Base-by-base conservation (phyloP, 2,888 invertebrate genomes). In the Dastarcus helophoroides region DNA sequence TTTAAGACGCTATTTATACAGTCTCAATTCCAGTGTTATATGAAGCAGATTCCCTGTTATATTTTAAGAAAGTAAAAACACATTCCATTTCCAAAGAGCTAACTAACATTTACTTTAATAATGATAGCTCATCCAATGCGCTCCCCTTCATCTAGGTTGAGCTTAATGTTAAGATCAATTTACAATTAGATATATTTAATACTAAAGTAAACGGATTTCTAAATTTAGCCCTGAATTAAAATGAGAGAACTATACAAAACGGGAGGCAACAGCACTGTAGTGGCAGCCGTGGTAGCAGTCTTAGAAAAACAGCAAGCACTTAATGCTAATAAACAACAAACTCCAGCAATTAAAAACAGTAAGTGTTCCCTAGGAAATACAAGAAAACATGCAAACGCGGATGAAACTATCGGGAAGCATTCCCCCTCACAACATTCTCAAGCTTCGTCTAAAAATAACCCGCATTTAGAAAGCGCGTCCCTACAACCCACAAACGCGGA, bases 231-330 rank as follows among this genome's bases (percentile, higher is more conserved):
- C n/a, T n/a, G 19, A 6, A n/a, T 17, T n/a, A 17, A 6, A 7
- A 33, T 33, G 33, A 24, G 33, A 9, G 33, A 33, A 9, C 21
- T 33, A 14, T 29, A 33, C 24, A 29, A 30, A 25, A 29, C 29
- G 24, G 21, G 22, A 16, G 29, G 26, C 3, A 67, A 68, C 57
- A 59, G 62, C 8, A 66, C 71, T 52, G 64, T 73, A 42, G 75
- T 75, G 39, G 73, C 75, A 37, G 71, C 74, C 6, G 64, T 64
- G n/a, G 62, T 65, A 19, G 64, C 66, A 27, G 60, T 63, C 31
- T 52, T 65, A 38, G 64, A 66, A 50, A 56, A 58, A 40, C 60
- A 63, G 24, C 10, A 23, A 11, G 24, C 10, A 23, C 8, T 6
- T 6, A 23, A 23, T 8, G 11, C 6, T 10, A 23, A 10, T 10